phyloP scores from a whole-genome alignment of 1,140 invertebrate species.

The Scylla paramamosain region DNA sequence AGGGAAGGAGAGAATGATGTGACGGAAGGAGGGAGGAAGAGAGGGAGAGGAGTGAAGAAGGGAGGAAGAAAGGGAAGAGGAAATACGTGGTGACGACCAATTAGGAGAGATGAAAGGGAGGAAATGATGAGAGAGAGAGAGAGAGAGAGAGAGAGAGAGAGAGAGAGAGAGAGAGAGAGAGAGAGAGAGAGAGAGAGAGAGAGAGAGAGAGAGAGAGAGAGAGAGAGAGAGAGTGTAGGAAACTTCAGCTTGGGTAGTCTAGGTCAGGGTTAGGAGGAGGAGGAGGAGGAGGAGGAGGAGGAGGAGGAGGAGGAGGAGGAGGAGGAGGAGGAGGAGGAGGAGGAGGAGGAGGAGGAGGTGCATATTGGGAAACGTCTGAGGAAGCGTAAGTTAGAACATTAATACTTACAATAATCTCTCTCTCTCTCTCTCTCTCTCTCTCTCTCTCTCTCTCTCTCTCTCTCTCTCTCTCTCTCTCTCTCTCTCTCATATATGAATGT shows the following conservation, averaged over 20 bases:
- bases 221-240: background rate
- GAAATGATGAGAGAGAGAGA: too few relatives aligned
- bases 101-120: background rate
- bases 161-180: too few relatives aligned
- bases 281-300: constrained; percentile 19
- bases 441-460: too few relatives aligned
- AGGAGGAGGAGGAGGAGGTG: constrained; percentile 23
- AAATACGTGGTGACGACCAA: background rate
- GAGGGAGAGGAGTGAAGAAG: too few relatives aligned
- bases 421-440: too few relatives aligned
- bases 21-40: too few relatives aligned
- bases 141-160: too few relatives aligned
- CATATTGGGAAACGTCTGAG: background rate
- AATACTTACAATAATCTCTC: background rate
- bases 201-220: background rate
- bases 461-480: too few relatives aligned
- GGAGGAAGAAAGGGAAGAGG: background rate
- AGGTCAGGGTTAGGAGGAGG: background rate
- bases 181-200: too few relatives aligned
- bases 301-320: constrained; percentile 42
- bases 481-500: too few relatives aligned
- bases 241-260: too few relatives aligned
- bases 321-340: constrained; percentile 5
- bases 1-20: too few relatives aligned
- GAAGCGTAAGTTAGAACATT: background rate